phyloP scores from a whole-genome alignment of 35 echinoderm and acorn worm species.

The Amphiura filiformis region DNA sequence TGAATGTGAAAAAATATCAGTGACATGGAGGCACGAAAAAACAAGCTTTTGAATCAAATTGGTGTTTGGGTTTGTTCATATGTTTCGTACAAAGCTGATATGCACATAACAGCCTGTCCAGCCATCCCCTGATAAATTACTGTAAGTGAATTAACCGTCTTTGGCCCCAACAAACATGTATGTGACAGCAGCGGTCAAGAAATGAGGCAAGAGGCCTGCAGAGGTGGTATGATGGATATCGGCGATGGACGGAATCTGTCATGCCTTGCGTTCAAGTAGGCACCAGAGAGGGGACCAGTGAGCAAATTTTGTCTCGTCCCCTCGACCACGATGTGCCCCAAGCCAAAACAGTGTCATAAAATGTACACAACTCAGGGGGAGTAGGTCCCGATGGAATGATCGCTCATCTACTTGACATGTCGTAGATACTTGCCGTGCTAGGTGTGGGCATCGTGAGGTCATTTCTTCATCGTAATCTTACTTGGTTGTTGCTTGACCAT shows the following conservation, averaged over 20 bases:
- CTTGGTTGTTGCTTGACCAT: background rate
- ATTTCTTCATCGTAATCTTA: background rate
- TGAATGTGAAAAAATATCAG: too few species aligned
- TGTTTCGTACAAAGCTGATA: too few species aligned
- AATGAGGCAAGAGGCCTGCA: background rate
- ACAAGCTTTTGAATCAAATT: too few species aligned
- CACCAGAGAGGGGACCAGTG: background rate
- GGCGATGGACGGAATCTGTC: background rate
- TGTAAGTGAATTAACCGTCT: background rate
- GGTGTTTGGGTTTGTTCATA: too few species aligned
- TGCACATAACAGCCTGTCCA: too few species aligned
- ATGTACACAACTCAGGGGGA: background rate
- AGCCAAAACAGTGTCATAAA: constrained; percentile 6
- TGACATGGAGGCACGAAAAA: too few species aligned
- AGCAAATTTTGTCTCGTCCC: background rate
- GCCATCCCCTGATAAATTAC: constrained; percentile 5
- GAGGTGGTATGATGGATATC: background rate
- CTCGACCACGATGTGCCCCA: background rate
- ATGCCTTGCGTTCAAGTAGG: background rate
- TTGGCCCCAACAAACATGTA: background rate
- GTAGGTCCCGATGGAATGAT: background rate
- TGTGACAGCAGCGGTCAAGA: constrained; percentile 1
- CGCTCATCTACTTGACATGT: background rate
- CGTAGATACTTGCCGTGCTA: background rate
- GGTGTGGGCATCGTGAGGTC: background rate